Conservation (phyloP, 2,797 vertebrate genomes). For the Platalea minor region DNA sequence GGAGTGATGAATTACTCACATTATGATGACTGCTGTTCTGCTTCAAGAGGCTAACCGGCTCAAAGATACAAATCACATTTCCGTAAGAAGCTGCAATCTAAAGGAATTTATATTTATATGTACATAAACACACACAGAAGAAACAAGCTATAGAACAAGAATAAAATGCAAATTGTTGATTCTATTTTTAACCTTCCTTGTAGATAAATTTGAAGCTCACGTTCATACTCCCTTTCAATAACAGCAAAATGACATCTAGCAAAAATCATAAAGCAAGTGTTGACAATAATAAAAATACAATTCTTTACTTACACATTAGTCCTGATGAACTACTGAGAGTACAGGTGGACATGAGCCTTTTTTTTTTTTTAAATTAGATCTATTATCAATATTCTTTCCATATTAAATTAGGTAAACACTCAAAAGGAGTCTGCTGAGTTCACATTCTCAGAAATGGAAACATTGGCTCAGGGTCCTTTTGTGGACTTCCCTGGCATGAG, state of each 20-base stretch:
- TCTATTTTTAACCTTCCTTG: not conserved
- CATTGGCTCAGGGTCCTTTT: not conserved
- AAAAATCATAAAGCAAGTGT: not conserved
- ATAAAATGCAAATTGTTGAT: not conserved
- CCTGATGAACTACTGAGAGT: not conserved
- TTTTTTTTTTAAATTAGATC: not conserved
- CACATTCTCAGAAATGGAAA: not conserved
- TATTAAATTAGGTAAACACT: not conserved
- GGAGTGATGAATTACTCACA: slow-evolving; percentile 78
- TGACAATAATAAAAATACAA: not conserved
- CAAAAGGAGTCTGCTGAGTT: not conserved
- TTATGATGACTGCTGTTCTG: slow-evolving; percentile 76
- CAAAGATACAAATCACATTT: slow-evolving; percentile 91
- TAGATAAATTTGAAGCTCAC: not conserved
- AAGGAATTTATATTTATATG: not conserved
- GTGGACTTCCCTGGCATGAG: not conserved
- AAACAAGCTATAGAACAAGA: not conserved
- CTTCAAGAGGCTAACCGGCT: slow-evolving; percentile 84
- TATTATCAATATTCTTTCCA: not conserved
- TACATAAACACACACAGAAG: not conserved
- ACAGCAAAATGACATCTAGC: not conserved
- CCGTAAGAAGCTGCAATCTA: slow-evolving; percentile 98
- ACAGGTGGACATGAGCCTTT: not conserved
- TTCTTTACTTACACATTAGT: not conserved
- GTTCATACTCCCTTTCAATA: not conserved